Evolutionary conservation across 2,797 vertebrate species (phyloP).

Genomic region (Propithecus deckenii): DNA sequence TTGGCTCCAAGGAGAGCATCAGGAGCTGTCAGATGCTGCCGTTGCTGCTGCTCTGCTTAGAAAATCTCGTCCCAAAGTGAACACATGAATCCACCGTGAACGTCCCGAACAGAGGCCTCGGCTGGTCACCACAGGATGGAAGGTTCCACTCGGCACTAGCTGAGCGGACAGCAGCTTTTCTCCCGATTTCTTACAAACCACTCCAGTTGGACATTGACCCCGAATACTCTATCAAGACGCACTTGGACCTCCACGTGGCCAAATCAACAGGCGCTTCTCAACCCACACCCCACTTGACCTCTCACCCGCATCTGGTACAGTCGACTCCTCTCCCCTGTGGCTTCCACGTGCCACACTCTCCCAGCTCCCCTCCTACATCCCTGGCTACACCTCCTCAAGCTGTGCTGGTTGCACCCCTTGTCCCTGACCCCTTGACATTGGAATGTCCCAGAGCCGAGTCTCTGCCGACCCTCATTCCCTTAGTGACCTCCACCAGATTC

Average conservation of each 20-base stretch:
- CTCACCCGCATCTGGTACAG: background rate
- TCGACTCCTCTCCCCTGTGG: background rate
- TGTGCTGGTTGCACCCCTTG: background rate
- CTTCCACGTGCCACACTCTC: background rate
- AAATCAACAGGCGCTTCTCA: background rate
- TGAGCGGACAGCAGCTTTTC: fast-evolving
- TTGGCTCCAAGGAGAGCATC: fast-evolving
- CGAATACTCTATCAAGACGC: fast-evolving
- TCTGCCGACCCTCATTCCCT: background rate
- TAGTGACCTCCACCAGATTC: background rate
- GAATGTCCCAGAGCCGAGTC: background rate
- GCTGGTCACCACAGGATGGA: background rate
- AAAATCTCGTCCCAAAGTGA: background rate
- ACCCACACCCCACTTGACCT: background rate
- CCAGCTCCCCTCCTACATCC: background rate
- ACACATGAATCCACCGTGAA: fast-evolving
- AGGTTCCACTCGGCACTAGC: fast-evolving
- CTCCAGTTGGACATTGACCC: background rate
- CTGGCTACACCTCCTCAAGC: background rate
- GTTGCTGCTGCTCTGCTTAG: background rate
- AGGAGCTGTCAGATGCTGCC: too few relatives aligned
- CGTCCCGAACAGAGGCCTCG: fast-evolving
- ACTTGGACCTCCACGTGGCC: fast-evolving
- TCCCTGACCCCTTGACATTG: background rate
- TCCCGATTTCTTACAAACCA: background rate